Percentiles rank a stretch among this genome's conserved stretches.
Evolutionary conservation across 2,797 vertebrate genomes (phyloP).

Genomic region (Ctenochaetus hawaiiensis): DNA sequence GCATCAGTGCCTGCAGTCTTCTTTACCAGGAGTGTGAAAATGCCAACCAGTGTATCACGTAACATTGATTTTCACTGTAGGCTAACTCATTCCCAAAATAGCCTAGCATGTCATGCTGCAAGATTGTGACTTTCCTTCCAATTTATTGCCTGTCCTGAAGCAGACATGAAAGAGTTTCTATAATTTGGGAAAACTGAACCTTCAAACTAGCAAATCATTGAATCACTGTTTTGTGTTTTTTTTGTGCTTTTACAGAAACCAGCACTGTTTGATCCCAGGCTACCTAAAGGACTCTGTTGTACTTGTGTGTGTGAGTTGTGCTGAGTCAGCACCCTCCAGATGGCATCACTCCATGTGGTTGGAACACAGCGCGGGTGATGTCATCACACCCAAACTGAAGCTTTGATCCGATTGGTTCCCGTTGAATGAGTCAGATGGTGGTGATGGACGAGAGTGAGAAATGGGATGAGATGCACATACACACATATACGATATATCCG

Average conservation of each 20-base stretch:
- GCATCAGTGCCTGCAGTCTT: too few species aligned
- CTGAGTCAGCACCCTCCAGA: constrained; percentile 80
- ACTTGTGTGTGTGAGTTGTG: constrained; percentile 44
- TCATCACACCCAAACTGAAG: constrained; percentile 57
- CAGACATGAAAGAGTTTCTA: not conserved
- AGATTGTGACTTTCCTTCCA: too few species aligned
- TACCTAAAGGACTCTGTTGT: constrained; percentile 16
- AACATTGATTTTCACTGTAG: too few species aligned
- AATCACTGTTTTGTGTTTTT: not conserved
- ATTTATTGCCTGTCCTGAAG: too few species aligned
- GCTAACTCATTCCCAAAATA: too few species aligned
- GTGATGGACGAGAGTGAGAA: constrained; percentile 23
- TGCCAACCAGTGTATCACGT: too few species aligned
- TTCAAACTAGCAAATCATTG: constrained; percentile 4
- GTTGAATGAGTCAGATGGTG: constrained; percentile 62
- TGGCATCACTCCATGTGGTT: constrained; percentile 73
- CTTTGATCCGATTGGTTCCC: constrained; percentile 65
- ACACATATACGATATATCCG: not conserved
- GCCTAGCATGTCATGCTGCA: too few species aligned
- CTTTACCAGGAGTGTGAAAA: too few species aligned
- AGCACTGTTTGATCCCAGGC: constrained; percentile 25
- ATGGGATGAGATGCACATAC: not conserved
- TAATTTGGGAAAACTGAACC: not conserved
- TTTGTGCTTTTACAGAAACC: constrained; percentile 13
- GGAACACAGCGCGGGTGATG: constrained; percentile 62